A percentile compares a stretch with the other conserved stretches of the same genome.
Conservation (phyloP, 2,113 vertebrate species). For the Oryctolagus cuniculus region mOryCun1.1 NC_091434.1:67273001-67273500, state of each 20-base stretch:
- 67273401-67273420: background rate
- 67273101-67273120: background rate
- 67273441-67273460: background rate
- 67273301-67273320: background rate
- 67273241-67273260: background rate
- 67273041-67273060: background rate
- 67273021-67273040: background rate
- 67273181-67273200: background rate
- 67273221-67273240: background rate
- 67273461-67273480: constrained; percentile 15
- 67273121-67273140: background rate
- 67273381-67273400: background rate
- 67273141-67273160: background rate
- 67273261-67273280: background rate
- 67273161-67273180: background rate
- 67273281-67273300: background rate
- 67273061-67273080: background rate
- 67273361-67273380: background rate
- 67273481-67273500: constrained; percentile 11
- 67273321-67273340: background rate
- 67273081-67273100: background rate
- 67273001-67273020: constrained; percentile 27
- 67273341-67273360: background rate
- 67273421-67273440: background rate
- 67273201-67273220: background rate